Evolutionary conservation across 2,797 vertebrate genomes (phyloP).

Genomic region (Neoniphon sammara): DNA sequence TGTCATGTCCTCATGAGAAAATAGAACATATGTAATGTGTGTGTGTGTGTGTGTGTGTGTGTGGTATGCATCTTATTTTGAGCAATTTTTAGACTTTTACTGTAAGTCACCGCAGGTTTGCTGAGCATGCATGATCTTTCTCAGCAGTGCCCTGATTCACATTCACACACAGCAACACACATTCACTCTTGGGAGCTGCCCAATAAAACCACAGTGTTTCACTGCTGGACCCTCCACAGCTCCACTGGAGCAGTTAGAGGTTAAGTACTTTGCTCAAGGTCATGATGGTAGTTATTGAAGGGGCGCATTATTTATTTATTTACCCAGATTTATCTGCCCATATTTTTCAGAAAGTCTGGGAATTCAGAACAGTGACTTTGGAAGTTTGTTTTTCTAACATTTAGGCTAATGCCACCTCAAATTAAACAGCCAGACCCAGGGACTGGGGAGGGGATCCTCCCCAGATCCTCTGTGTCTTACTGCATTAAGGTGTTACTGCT

Average conservation of each 20-base stretch:
- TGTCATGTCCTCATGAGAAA: background rate
- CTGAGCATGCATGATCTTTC: conserved; percentile 27
- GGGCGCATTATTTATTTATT: conserved; percentile 5
- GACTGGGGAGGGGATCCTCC: too few species aligned
- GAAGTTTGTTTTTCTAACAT: background rate
- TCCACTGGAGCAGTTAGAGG: conserved; percentile 25
- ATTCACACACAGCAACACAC: conserved; percentile 25
- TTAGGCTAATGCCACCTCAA: background rate
- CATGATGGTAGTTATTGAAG: conserved; percentile 18
- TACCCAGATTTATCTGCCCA: background rate
- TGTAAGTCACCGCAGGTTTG: conserved; percentile 4
- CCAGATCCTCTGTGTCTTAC: too few species aligned
- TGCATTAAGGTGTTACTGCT: too few species aligned
- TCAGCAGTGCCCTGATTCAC: conserved; percentile 1
- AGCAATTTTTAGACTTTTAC: conserved; percentile 6
- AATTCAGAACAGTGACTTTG: conserved; percentile 4
- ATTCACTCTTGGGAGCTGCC: conserved; percentile 56
- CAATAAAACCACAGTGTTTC: conserved; percentile 33
- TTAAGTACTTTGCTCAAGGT: conserved; percentile 41
- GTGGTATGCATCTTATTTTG: background rate
- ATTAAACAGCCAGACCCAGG: background rate
- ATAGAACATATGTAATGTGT: background rate
- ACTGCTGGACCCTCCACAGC: conserved; percentile 32
- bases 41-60: background rate
- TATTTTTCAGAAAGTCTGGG: background rate